These are phyloP conservation scores for Thera britannica DNA, from an alignment of 2,888 invertebrate species.

Conservation along the genomic window DNA sequence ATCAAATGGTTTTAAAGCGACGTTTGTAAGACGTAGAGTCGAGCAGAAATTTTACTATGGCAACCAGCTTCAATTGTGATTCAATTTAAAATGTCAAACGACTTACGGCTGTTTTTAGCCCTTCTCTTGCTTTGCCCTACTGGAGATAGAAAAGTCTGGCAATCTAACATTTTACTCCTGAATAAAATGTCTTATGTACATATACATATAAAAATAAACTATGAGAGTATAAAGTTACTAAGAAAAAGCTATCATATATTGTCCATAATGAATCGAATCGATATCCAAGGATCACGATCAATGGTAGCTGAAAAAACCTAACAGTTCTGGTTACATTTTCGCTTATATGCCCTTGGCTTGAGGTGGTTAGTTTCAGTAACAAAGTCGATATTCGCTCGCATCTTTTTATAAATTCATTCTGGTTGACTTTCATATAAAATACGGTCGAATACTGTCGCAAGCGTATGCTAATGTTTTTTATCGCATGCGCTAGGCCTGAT, in stretches of 20 bases:
- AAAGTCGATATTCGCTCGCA: slow-evolving; percentile 56
- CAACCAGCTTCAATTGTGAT: no score
- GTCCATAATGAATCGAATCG: slow-evolving; percentile 6
- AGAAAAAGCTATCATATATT: background rate
- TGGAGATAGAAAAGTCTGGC: no score
- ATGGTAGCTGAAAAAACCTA: slow-evolving; percentile 47
- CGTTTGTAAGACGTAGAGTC: background rate
- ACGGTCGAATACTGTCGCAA: slow-evolving; percentile 53
- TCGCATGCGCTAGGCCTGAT: slow-evolving; percentile 61
- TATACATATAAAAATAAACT: no score
- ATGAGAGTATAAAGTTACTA: background rate
- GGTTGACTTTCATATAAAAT: slow-evolving; percentile 64
- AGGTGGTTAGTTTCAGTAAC: slow-evolving; percentile 45
- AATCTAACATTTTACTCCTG: no score
- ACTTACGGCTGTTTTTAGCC: no score
- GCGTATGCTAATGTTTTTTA: slow-evolving; percentile 72
- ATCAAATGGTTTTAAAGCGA: slow-evolving; percentile 2
- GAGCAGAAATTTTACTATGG: no score
- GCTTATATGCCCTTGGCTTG: slow-evolving; percentile 2
- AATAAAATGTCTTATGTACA: no score
- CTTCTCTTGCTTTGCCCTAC: no score
- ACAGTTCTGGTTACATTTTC: background rate
- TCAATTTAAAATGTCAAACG: no score
- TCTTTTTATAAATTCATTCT: slow-evolving; percentile 50
- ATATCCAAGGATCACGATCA: background rate